Conservation (phyloP, 2,113 vertebrate species). For the Lophura nycthemera region DNA sequence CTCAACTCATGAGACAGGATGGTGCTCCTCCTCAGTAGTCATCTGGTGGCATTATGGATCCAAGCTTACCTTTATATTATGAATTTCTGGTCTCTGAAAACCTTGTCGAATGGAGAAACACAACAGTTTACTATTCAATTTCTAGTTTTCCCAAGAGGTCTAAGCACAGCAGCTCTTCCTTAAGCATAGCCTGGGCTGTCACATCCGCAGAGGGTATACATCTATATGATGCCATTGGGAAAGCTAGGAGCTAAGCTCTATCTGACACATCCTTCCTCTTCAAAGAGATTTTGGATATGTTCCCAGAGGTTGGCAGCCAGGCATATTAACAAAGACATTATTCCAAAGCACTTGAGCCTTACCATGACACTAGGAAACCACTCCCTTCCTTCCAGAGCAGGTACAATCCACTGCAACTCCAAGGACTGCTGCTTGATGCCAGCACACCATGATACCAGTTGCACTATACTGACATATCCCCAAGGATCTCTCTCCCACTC, state of each 20-base stretch:
- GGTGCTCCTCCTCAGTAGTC: neutral
- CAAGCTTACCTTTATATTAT: neutral
- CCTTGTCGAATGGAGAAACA: neutral
- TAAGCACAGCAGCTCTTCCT: neutral
- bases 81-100: neutral
- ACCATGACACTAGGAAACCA: neutral
- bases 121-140: neutral
- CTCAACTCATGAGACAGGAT: neutral
- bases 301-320: neutral
- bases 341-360: neutral
- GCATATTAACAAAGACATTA: neutral
- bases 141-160: neutral
- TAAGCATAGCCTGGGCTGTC: neutral
- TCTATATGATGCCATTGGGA: neutral
- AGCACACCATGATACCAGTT: neutral
- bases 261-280: neutral
- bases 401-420: neutral
- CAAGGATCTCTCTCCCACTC: neutral
- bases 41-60: neutral
- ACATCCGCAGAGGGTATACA: neutral
- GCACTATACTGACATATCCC: neutral
- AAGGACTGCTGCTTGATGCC: neutral
- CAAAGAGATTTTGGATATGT: neutral
- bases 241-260: neutral
- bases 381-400: neutral